Evolutionary conservation across 2,888 invertebrate genomes (phyloP), one percentile per base, ranked within the genome.

Genomic region (Papilio elwesi): DNA sequence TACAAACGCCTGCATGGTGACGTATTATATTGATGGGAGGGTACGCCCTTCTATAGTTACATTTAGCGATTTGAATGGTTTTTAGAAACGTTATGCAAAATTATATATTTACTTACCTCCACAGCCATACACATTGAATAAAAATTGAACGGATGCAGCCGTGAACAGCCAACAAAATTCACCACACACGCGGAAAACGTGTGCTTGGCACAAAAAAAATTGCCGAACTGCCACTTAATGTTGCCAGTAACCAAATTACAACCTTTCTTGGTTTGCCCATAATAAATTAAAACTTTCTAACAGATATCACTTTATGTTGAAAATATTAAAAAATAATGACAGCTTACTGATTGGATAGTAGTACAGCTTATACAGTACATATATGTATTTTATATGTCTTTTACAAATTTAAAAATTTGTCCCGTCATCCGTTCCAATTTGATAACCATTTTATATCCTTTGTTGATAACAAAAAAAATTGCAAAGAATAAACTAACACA

Each of bases 91-190:
- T n/a, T 68, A 76, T 73, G 69, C 68, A 75, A 76, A 75, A 76
- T n/a, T 6, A 43, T 74, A 75, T 55, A 72, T 74, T 75, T 64
- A 95, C 96, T 95, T 93, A 96, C 96, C 96, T 95, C 95, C 96
- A 96, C 96, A 96, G 96, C 96, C 96, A 96, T 96, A 96, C 96
- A 96, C 96, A 96, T 96, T 96, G 95, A 95, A 95, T 95, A 90
- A 90, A 86, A 92, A 89, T 91, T 90, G 91, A 92, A 91, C 92
- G 93, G 95, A 94, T 94, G 94, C 94, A 94, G 94, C 94, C 94
- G 94, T 92, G 91, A 92, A 89, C 90, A 93, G 92, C 92, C 85
- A 87, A 87, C 77, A 76, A 91, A 93, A 90, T 88, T 88, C 83
- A 89, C 90, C 79, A 91, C 92, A 93, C 93, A 93, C 93, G 91